These are phyloP conservation scores for Larimichthys polyactis DNA, from an alignment of 2,113 vertebrate genomes.

Conservation along the genomic window DNA sequence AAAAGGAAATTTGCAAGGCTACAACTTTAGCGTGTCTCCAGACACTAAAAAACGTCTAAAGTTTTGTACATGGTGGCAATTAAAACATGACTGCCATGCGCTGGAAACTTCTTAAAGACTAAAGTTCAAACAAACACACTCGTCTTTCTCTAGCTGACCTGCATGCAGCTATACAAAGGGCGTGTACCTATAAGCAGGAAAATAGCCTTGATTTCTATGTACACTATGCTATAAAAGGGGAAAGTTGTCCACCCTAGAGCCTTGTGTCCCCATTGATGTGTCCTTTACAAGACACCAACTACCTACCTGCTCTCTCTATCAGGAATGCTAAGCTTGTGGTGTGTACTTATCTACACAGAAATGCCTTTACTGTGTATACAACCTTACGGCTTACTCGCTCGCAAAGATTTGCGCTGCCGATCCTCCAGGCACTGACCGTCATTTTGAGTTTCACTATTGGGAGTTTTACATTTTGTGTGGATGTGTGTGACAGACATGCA, in stretches of 20 bases:
- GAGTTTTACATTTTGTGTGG: background rate
- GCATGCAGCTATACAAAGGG: background rate
- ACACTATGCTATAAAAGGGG: background rate
- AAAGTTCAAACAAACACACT: background rate
- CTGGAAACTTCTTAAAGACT: background rate
- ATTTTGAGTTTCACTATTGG: background rate
- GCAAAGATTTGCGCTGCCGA: background rate
- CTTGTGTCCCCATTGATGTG: background rate
- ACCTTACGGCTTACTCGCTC: background rate
- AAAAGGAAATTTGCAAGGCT: conserved; percentile 4
- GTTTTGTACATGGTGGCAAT: background rate
- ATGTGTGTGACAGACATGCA: background rate
- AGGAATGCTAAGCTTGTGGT: background rate
- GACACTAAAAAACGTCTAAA: background rate
- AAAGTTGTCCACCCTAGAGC: background rate
- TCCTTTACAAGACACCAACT: conserved; percentile 1
- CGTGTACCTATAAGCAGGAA: background rate
- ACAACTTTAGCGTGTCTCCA: conserved; percentile 21
- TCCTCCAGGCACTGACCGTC: background rate
- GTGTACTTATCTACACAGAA: background rate
- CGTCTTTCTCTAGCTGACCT: too few relatives aligned
- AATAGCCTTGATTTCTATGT: background rate
- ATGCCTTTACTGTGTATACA: too few relatives aligned
- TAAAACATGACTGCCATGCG: background rate
- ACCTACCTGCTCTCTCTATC: background rate